Evolutionary conservation across 2,797 vertebrate species (phyloP), one percentile per base, ranked within the genome.

Genomic region (Liasis olivaceus): DNA sequence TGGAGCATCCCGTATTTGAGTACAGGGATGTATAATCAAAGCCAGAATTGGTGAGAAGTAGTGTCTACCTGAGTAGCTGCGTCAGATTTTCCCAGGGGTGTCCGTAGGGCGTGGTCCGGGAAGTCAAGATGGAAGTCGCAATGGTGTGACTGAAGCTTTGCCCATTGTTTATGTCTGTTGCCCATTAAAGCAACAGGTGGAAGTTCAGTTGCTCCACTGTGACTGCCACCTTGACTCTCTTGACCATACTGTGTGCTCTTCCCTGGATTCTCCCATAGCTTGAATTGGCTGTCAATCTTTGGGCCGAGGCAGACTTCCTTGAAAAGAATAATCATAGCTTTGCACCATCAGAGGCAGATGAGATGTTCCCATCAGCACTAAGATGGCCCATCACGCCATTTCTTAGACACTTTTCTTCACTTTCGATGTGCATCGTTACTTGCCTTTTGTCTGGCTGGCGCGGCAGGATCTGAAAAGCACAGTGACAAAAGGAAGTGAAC

Each of bases 301-400:
- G 4, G 15, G 1, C 66, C 17, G 36, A 72, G n/a, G 66, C 2
- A 36, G 0, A 14, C 77, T 89, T 22, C 87, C 81, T 91, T 64
- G 60, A 85, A 20, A 87, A 95, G 64, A 54, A 87, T 91, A 60
- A 14, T 0, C 94, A 93, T 6, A 20, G 31, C 93, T 94, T 85
- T n/a, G 2, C 94, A 95, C 95, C 93, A 91, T 94, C 93, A 54
- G 93, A 95, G 77, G 81, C 88, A 36, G 36, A 36, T 36, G 36
- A 36, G 36, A 36, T 36, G 36, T 36, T 36, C 36, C 91, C 93
- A 42, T 58, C 59, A 54, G 91, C 0, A 0, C 59, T 69, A 8
- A 42, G 26, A 91, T 88, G 92, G 63, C 36, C 91, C 93, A 42
- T 58, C 59, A 54, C 89, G 62, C 89, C 81, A 77, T 85, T 94